Percentiles rank a stretch among this genome's conserved stretches.
phyloP scores from a whole-genome alignment of 2,888 invertebrate species.

The Mycalesis mineus region DNA sequence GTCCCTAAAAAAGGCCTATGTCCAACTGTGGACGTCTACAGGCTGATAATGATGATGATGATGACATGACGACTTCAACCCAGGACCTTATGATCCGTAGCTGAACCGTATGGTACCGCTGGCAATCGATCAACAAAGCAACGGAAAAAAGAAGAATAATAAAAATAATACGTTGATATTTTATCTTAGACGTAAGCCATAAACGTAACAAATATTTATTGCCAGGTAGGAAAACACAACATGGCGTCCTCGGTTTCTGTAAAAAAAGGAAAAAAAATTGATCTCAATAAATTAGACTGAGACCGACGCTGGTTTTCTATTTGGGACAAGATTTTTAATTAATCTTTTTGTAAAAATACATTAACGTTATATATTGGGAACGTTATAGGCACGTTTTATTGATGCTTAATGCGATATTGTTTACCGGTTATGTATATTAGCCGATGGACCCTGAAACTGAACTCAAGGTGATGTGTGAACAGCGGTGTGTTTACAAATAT shows the following conservation, averaged over 20 bases:
- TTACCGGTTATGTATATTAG: conserved; percentile 12
- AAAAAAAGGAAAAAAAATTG: not conserved
- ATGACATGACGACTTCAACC: too few relatives aligned
- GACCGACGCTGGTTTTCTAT: not conserved
- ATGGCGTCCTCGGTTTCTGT: not conserved
- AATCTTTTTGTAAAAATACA: not conserved
- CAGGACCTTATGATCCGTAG: not conserved
- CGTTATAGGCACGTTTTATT: conserved; percentile 4
- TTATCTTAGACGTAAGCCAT: not conserved
- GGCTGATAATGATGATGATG: too few relatives aligned
- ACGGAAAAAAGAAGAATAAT: not conserved
- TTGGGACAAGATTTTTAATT: conserved; percentile 1
- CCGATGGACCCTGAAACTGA: conserved; percentile 18
- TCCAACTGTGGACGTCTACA: too few relatives aligned
- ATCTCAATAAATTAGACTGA: not conserved
- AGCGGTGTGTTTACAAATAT: conserved; percentile 19
- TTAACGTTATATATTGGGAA: not conserved
- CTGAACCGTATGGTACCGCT: too few relatives aligned
- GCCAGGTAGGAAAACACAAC: not conserved
- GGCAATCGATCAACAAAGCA: not conserved
- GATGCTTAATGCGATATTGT: conserved; percentile 7
- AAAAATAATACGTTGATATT: not conserved
- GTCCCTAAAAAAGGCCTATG: too few relatives aligned
- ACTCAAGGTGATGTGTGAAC: conserved; percentile 21
- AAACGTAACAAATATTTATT: conserved; percentile 1